Evolutionary conservation across 2,797 vertebrate genomes (phyloP), one percentile per base, ranked within the genome.

Genomic region (Atherinosoma microstoma): DNA sequence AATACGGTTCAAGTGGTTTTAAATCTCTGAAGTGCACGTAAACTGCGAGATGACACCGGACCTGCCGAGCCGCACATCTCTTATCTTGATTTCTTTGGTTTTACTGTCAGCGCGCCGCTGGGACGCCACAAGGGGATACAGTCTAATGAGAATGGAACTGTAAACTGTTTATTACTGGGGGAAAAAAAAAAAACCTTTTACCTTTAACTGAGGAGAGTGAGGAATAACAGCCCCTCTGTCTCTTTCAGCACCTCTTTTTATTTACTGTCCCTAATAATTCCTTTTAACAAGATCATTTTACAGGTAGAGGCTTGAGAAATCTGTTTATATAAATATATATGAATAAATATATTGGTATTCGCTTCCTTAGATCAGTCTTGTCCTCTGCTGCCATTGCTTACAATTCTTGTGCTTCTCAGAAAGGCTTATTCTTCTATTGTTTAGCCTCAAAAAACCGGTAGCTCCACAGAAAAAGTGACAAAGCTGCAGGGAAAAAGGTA

Each of bases 1-100:
- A 54, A 70, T 57, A 40, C 12, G 27, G 79, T 75, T 87, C 66
- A 75, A 85, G 77, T 78, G 78, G 30, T 63, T 79, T 80, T 79
- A 84, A 83, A 73, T 81, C 68, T 75, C 45, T 38, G 54, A 76
- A 82, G 71, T 4, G 45, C 72, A 78, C 68, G 79, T 70, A 82
- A 84, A 80, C 29, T 62, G 36, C 1, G 3, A 65, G 49, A 68
- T 69, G 62, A 72, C 68, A 68, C 45, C 15, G 29, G 67, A 76
- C 79, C 59, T 49, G 70, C 70, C 1, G 36, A 35, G 79, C 70
- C 64, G 9, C 60, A 83, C 47, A 71, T 57, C 40, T 84, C 64
- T 85, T 36, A 60, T 80, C 64, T 76, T 58, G 68, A 73, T 75
- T 74, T 7, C 29, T 71, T 60, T 0, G 2, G 34, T 65, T 72